Conservation (phyloP, 2,888 invertebrate genomes). For the Cheilosia variabilis region DNA sequence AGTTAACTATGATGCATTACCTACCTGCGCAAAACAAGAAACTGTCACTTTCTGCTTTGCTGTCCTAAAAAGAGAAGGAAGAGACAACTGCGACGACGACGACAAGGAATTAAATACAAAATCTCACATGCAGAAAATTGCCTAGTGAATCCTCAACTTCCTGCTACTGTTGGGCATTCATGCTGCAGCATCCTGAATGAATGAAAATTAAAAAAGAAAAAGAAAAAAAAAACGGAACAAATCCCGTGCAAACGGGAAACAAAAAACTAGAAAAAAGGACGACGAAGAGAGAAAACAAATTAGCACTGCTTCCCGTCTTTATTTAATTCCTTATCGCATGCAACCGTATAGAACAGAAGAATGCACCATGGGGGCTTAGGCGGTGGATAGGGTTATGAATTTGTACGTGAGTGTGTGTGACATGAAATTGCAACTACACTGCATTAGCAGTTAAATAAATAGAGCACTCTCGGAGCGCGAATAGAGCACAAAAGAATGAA, state of each 20-base stretch:
- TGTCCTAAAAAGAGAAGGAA: slow-evolving; percentile 37
- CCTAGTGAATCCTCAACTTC: slow-evolving; percentile 57
- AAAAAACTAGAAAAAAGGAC: slow-evolving; percentile 13
- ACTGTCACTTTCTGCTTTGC: slow-evolving; percentile 69
- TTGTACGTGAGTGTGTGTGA: background rate
- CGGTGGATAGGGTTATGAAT: background rate
- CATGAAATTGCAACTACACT: slow-evolving; percentile 56
- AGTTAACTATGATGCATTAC: slow-evolving; percentile 74
- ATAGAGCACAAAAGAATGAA: slow-evolving; percentile 63
- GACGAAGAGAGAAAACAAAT: slow-evolving; percentile 67
- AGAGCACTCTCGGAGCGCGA: slow-evolving; percentile 49
- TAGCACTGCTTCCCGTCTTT: slow-evolving; percentile 71
- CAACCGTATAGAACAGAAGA: background rate
- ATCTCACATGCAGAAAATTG: slow-evolving; percentile 73
- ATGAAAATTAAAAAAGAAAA: slow-evolving; percentile 34
- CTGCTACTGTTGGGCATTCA: slow-evolving; percentile 13
- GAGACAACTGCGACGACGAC: slow-evolving; percentile 24
- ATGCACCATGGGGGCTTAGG: background rate
- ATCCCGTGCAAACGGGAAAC: slow-evolving; percentile 57
- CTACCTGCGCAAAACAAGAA: slow-evolving; percentile 60
- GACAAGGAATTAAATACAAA: slow-evolving; percentile 51
- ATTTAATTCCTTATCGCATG: slow-evolving; percentile 54
- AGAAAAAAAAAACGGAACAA: slow-evolving; percentile 25
- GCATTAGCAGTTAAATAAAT: slow-evolving; percentile 69
- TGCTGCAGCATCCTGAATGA: slow-evolving; percentile 56